Evolutionary conservation across 2,113 vertebrate species (phyloP), one percentile per base, ranked within the genome.

Genomic region (Athene cunicularia): DNA sequence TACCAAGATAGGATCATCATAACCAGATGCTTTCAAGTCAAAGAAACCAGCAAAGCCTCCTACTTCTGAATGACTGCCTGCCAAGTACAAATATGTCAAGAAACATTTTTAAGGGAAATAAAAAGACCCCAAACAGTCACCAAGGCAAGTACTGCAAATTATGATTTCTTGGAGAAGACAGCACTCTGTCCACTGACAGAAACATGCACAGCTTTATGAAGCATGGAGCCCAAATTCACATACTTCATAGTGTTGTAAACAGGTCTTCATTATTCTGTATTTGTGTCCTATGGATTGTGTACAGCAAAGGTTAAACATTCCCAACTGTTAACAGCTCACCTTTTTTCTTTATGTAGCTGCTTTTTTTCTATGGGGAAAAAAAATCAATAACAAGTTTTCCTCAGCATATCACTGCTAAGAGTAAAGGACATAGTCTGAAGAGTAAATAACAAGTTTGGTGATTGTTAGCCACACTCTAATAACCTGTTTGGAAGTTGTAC

Each of bases 1-100:
- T 14, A 99, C 98, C 89, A 99, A 97, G 95, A 99, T 97, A 13
- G 99, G 99, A 96, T 99, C 99, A 3, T 91, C 59, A 39, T 99
- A 99, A 17, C 98, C 99, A 23, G 98, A 98, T 1, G 98, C 98
- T 96, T 98, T 99, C 91, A 99, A 93, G 88, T 99, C 99, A 94
- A 99, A 99, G 47, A 98, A 97, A 12, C 98, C 98, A 30, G 98
- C 98, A 49, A 98, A 98, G 23, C 98, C 98, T 37, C 98, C 98
- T 24, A 98, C 97, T 41, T 98, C 98, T 39, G 97, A 98, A 55
- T 82, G 97, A 68, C 98, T 98, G 9, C 98, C 99, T 99, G 96
- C 50, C 15, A 30, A 55, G 63, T 4, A 73, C 56, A 96, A 63
- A 95, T 30, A 87, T 3, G 3, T 47, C 45, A 37, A 19, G n/a